phyloP scores from a whole-genome alignment of 1,140 invertebrate genomes.

The Eurosta solidaginis region DNA sequence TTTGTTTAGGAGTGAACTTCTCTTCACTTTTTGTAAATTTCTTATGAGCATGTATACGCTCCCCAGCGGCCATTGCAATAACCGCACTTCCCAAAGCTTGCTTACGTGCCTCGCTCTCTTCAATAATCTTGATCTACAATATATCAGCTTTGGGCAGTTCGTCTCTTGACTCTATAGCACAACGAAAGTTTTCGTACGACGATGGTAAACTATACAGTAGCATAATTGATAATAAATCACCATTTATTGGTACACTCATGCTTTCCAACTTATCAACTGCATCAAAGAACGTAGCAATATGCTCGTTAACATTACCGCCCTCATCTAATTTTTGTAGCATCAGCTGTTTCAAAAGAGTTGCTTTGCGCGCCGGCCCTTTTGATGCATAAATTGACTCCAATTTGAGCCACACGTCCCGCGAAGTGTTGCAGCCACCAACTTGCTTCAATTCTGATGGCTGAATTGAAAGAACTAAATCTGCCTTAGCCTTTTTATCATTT shows the following conservation, averaged over 20 bases:
- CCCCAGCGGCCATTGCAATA: neutral
- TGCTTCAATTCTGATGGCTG: constrained; percentile 38
- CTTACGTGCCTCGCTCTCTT: constrained; percentile 18
- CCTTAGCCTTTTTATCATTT: constrained; percentile 38
- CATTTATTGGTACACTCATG: constrained; percentile 33
- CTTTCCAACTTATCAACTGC: constrained; percentile 38
- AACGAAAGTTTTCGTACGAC: constrained; percentile 29
- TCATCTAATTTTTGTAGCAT: constrained; percentile 37
- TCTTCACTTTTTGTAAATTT: neutral
- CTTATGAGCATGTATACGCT: neutral
- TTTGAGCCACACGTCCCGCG: constrained; percentile 40
- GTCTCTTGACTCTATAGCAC: constrained; percentile 23
- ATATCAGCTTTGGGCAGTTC: neutral
- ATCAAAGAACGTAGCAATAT: constrained; percentile 42
- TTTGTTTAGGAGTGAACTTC: neutral
- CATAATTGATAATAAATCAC: constrained; percentile 25
- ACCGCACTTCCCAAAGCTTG: neutral
- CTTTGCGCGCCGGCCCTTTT: constrained; percentile 41
- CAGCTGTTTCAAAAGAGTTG: constrained; percentile 42
- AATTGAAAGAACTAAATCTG: constrained; percentile 37
- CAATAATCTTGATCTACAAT: constrained; percentile 9
- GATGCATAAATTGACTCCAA: constrained; percentile 39
- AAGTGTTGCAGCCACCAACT: constrained; percentile 36
- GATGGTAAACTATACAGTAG: constrained; percentile 22
- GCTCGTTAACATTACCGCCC: constrained; percentile 36